These are phyloP conservation scores for Argyresthia albistria DNA, from an alignment of 2,888 invertebrate genomes.

Conservation along the genomic window DNA sequence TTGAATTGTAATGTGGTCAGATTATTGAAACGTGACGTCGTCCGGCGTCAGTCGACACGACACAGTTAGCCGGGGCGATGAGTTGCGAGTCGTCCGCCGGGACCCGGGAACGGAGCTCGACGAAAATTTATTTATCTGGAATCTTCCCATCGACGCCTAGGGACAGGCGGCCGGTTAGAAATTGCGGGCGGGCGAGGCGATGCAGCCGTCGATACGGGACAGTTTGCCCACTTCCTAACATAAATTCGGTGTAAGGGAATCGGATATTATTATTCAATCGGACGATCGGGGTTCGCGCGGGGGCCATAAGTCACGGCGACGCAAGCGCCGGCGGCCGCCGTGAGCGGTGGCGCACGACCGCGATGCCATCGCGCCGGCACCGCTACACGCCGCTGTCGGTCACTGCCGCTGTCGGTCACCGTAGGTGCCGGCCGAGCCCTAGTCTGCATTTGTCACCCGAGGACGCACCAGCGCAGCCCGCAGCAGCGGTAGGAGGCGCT, in stretches of 20 bases:
- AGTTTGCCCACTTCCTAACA: conserved; percentile 64
- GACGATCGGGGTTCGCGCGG: conserved; percentile 65
- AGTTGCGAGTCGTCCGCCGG: conserved; percentile 26
- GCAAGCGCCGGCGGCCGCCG: conserved; percentile 67
- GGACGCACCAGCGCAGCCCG: too few species aligned
- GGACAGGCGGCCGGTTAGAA: conserved; percentile 39
- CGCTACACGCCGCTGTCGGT: conserved; percentile 13
- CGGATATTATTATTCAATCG: conserved; percentile 72
- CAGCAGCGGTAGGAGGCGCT: too few species aligned
- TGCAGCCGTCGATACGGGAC: conserved; percentile 57
- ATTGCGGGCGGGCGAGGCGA: conserved; percentile 46
- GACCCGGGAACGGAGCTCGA: conserved; percentile 23
- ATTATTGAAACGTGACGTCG: conserved; percentile 39
- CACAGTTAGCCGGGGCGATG: conserved; percentile 15
- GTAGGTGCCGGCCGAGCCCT: too few species aligned
- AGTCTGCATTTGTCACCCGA: too few species aligned
- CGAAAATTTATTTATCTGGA: conserved; percentile 54
- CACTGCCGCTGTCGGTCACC: conserved; percentile 10
- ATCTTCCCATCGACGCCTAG: conserved; percentile 40
- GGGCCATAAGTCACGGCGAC: conserved; percentile 69
- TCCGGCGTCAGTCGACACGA: conserved; percentile 4
- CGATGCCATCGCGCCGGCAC: conserved; percentile 44
- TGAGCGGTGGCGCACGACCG: conserved; percentile 67
- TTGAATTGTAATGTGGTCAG: conserved; percentile 41
- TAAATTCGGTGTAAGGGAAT: conserved; percentile 69